Evolutionary conservation across 2,888 invertebrate genomes (phyloP).

Genomic region (Sinodicranocentrus sp.): DNA sequence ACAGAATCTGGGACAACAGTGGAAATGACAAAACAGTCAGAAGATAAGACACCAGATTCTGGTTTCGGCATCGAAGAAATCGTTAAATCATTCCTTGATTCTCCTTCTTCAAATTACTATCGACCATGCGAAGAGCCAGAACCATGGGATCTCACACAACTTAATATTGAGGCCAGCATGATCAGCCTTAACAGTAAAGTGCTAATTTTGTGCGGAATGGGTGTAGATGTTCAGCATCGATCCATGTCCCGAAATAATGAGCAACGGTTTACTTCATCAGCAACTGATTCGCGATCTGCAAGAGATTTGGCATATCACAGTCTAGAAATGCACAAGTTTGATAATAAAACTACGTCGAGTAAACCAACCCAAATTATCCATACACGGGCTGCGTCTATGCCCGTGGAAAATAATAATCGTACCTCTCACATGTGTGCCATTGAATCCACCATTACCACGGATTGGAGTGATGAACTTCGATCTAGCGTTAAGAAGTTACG

Average conservation of each 20-base stretch:
- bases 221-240: conserved; percentile 79
- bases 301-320: conserved; percentile 57
- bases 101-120: conserved; percentile 88
- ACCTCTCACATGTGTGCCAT: conserved; percentile 14
- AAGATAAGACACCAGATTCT: conserved; percentile 75
- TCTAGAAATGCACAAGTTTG: conserved; percentile 48
- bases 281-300: conserved; percentile 32
- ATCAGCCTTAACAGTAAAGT: conserved; percentile 92
- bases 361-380: conserved; percentile 20
- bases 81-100: conserved; percentile 79
- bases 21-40: conserved; percentile 60
- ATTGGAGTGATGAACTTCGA: conserved; percentile 87
- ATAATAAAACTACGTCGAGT: neutral
- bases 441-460: conserved; percentile 77
- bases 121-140: conserved; percentile 90
- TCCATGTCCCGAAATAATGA: conserved; percentile 37
- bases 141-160: conserved; percentile 90
- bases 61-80: conserved; percentile 75
- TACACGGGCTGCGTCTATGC: conserved; percentile 51
- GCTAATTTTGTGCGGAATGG: conserved; percentile 87
- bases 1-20: conserved; percentile 46
- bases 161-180: conserved; percentile 92
- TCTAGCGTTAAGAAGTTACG: conserved; percentile 89
- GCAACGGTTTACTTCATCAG: neutral
- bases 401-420: conserved; percentile 48